phyloP scores from a whole-genome alignment of 2,113 vertebrate species.

The Xerus inauris region DNA sequence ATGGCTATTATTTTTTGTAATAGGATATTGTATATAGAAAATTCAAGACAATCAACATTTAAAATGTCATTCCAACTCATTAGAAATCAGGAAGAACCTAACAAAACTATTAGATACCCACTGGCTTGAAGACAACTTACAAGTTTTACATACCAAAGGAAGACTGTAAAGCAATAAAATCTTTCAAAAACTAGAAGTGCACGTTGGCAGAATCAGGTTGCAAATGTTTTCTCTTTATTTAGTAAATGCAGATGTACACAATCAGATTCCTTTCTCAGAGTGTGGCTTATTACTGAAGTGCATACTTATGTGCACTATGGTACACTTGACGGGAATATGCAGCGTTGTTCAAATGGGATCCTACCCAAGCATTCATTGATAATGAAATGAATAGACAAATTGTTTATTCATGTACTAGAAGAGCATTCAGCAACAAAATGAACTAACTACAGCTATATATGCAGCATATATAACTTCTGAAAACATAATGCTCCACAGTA shows the following conservation, averaged over 20 bases:
- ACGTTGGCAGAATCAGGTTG: background rate
- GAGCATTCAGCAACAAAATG: background rate
- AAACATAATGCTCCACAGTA: background rate
- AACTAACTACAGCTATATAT: background rate
- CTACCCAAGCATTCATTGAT: background rate
- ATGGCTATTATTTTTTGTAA: background rate
- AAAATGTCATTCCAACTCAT: background rate
- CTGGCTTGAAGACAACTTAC: background rate
- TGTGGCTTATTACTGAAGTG: background rate
- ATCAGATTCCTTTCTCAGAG: background rate
- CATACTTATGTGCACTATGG: background rate
- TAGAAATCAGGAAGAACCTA: background rate
- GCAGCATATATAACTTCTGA: background rate
- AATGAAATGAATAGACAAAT: background rate
- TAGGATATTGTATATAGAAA: background rate
- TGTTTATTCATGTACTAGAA: slow-evolving; percentile 34
- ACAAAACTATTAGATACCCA: background rate
- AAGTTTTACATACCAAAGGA: background rate
- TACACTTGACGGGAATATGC: background rate
- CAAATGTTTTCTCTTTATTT: background rate
- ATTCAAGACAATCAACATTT: background rate
- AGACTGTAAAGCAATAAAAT: background rate
- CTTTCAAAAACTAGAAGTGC: background rate
- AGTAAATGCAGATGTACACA: background rate
- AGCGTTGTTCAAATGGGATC: background rate